Conservation (phyloP, 2,888 invertebrate species). For the Keiferia lycopersicella region DNA sequence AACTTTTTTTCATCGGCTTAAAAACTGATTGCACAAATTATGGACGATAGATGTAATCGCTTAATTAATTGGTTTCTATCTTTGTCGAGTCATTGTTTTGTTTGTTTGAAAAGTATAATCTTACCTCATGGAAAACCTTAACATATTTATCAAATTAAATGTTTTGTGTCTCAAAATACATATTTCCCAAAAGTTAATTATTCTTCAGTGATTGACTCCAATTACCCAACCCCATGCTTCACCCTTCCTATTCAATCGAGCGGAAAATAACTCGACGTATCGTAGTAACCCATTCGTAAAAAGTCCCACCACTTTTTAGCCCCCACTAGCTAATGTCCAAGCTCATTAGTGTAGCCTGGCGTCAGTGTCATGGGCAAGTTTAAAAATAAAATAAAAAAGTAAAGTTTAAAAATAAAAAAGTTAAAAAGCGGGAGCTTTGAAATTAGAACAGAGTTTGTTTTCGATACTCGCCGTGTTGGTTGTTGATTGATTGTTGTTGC, state of each 20-base stretch:
- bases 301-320: conserved; percentile 58
- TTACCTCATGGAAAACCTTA: background rate
- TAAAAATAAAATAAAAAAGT: conserved; percentile 63
- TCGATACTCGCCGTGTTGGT: conserved; percentile 50
- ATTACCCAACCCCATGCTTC: conserved; percentile 34
- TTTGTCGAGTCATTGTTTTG: no score
- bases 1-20: no score
- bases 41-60: no score
- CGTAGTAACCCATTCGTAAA: conserved; percentile 61
- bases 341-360: conserved; percentile 76
- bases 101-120: no score
- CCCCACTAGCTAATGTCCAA: conserved; percentile 73
- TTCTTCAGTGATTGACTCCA: conserved; percentile 21
- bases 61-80: no score
- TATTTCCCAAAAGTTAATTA: conserved; percentile 17
- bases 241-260: conserved; percentile 39
- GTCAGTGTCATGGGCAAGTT: conserved; percentile 78
- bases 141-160: background rate
- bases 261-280: conserved; percentile 39
- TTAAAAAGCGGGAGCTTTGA: conserved; percentile 63
- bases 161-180: background rate
- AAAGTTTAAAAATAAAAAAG: conserved; percentile 67
- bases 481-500: conserved; percentile 66
- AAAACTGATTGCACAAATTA: no score
- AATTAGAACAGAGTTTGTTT: conserved; percentile 67